Evolutionary conservation across 2,797 vertebrate genomes (phyloP), one percentile per base, ranked within the genome.

Genomic region (Gymnoscopelus braueri): DNA sequence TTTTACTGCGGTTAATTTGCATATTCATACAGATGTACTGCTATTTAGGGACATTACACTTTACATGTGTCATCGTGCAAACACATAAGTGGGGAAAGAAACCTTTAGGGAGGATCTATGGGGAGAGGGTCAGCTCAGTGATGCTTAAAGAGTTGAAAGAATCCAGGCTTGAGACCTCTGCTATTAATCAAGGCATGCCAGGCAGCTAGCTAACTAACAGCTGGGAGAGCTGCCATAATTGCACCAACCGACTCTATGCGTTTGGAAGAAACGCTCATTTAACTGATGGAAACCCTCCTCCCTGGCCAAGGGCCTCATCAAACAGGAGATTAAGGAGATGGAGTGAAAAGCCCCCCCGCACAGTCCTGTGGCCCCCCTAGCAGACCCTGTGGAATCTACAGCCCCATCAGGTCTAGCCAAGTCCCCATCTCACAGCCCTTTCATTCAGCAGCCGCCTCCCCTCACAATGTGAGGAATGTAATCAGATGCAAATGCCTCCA

Each of bases 401-500:
- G 63, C 23, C 65, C 73, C 49, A 47, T 86, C 77, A 71, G 75
- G 72, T 72, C 29, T 8, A 65, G 67, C 54, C 67, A 47, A 58
- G 50, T 60, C 55, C 55, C 69, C 66, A 64, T 77, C 75, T 86
- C 80, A 75, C 65, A 51, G 71, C 54, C 32, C 75, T 52, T 52
- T 69, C 68, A 77, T 68, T 82, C 63, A 73, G 79, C 82, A 85
- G 77, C 69, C 63, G 63, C 67, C 72, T 73, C 71, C 61, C 73
- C 75, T 84, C 77, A 86, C 82, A 83, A 73, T 68, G 81, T 62
- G 57, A 85, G 80, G 81, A 87, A 90, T 88, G 85, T 74, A 84
- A 83, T 90, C 86, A 88, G 77, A 93, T 89, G 89, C 81, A 90
- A 91, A 93, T 89, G 79, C 26, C 14, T 73, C 60, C 71, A 74